A percentile compares a stretch with the other conserved stretches of the same genome.
phyloP scores from a whole-genome alignment of 2,888 invertebrate genomes.

The Calliphora vomitoria region DNA sequence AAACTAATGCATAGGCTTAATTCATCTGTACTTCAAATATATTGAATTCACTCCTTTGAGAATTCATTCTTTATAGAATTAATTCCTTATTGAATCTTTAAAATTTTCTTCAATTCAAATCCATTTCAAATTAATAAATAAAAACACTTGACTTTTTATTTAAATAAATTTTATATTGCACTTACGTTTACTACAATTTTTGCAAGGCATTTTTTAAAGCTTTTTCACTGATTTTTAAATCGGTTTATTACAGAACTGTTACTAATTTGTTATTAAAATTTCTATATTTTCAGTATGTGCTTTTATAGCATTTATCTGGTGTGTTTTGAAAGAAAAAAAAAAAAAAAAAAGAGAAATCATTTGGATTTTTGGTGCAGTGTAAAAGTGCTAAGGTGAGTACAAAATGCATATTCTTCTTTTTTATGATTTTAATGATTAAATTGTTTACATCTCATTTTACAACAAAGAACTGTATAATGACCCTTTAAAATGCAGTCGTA shows the following conservation, averaged over 20 bases:
- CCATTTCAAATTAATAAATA: too few species aligned
- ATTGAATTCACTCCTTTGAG: too few species aligned
- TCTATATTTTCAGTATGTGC: conserved; percentile 27
- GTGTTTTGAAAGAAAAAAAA: not conserved
- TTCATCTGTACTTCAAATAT: too few species aligned
- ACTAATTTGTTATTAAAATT: conserved; percentile 1
- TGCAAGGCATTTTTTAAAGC: conserved; percentile 60
- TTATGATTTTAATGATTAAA: too few species aligned
- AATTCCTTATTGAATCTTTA: too few species aligned
- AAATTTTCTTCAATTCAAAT: too few species aligned
- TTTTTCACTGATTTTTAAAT: not conserved
- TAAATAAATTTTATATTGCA: not conserved
- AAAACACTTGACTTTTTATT: too few species aligned
- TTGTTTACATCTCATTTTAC: not conserved
- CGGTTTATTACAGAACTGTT: not conserved
- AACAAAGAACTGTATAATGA: not conserved
- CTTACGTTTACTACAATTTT: conserved; percentile 71
- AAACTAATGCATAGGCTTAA: too few species aligned
- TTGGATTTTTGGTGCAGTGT: not conserved
- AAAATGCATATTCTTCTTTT: conserved; percentile 24
- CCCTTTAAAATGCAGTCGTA: not conserved
- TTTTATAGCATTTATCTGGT: conserved; percentile 30
- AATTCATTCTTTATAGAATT: too few species aligned
- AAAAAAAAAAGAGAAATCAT: conserved; percentile 1
- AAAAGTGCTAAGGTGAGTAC: conserved; percentile 31